Evolutionary conservation across 2,113 vertebrate genomes (phyloP).

Genomic region (Tenebrosternarchus preto): DNA sequence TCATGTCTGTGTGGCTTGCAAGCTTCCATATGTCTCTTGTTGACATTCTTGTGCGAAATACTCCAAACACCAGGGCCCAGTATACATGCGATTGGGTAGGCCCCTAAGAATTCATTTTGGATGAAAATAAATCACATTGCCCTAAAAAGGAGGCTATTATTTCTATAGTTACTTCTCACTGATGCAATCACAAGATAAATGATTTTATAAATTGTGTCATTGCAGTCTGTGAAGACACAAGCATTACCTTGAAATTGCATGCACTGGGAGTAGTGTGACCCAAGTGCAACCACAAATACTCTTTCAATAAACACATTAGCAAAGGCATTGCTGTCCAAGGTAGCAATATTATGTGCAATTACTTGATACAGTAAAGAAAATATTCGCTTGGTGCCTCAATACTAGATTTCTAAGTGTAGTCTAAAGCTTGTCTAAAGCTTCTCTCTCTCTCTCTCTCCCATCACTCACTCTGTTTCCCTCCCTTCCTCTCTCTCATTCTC

Average conservation of each 20-base stretch:
- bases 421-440: too few species aligned
- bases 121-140: constrained; percentile 35
- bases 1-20: constrained; percentile 69
- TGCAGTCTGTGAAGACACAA: constrained; percentile 7
- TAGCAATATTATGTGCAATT: constrained; percentile 63
- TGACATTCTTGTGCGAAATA: constrained; percentile 40
- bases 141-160: constrained; percentile 33
- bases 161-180: constrained; percentile 34
- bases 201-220: constrained; percentile 47
- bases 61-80: not conserved
- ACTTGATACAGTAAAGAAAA: constrained; percentile 64
- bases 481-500: constrained; percentile 64
- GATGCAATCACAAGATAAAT: constrained; percentile 49
- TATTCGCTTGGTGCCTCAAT: constrained; percentile 58
- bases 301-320: constrained; percentile 66
- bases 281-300: constrained; percentile 51
- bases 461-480: constrained; percentile 27
- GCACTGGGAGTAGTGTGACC: constrained; percentile 44
- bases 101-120: constrained; percentile 27
- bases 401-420: constrained; percentile 26
- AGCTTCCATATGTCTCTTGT: constrained; percentile 57
- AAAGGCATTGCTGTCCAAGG: constrained; percentile 61
- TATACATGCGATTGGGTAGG: not conserved
- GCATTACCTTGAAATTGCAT: constrained; percentile 46
- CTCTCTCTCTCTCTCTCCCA: not conserved